phyloP scores from a whole-genome alignment of 2,113 vertebrate species.

The Eolophus roseicapilla region DNA sequence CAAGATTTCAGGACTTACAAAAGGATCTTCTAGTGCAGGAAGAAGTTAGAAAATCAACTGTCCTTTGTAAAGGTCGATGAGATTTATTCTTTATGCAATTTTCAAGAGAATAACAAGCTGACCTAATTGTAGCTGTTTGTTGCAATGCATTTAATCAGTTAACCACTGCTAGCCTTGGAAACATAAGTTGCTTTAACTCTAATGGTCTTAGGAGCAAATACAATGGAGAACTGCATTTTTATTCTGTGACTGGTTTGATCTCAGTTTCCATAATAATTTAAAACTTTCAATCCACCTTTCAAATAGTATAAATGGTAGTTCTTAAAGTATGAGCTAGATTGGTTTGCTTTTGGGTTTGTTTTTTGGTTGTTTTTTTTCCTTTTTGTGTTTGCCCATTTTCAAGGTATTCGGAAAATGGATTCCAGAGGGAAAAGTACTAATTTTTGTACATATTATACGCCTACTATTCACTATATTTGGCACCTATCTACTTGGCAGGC shows the following conservation, averaged over 20 bases:
- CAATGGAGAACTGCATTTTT: neutral
- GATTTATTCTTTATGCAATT: neutral
- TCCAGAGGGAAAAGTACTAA: neutral
- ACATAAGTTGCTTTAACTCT: neutral
- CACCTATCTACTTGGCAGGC: conserved; percentile 1
- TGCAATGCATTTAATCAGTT: neutral
- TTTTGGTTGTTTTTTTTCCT: neutral
- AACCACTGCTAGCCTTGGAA: neutral
- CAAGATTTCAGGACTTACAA: neutral
- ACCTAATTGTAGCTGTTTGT: neutral
- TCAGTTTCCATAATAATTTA: neutral
- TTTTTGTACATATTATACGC: neutral
- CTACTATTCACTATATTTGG: conserved; percentile 30
- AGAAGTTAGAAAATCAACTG: neutral
- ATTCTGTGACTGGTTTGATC: neutral
- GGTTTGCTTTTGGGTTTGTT: neutral
- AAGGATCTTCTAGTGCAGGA: neutral
- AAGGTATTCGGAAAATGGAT: neutral
- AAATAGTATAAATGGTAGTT: neutral
- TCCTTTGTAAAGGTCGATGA: neutral
- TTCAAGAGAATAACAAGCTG: neutral
- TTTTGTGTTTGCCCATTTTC: conserved; percentile 1
- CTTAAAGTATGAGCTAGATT: neutral
- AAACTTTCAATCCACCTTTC: neutral
- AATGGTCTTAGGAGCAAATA: neutral